phyloP scores from a whole-genome alignment of 1,140 invertebrate genomes.

The Cotesia chilonis region DNA sequence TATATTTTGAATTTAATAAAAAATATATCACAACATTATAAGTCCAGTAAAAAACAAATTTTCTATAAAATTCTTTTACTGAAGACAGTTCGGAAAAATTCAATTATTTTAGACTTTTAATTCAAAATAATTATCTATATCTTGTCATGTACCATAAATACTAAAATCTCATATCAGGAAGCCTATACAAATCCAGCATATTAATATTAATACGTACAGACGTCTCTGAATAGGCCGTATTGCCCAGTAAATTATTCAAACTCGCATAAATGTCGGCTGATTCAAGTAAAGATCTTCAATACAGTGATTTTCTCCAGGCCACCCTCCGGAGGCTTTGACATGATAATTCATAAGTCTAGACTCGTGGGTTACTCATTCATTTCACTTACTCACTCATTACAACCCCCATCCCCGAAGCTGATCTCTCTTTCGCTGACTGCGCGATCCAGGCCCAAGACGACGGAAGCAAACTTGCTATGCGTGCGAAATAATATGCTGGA shows the following conservation, averaged over 20 bases:
- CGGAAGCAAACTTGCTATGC: slow-evolving; percentile 20
- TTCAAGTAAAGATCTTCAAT: background rate
- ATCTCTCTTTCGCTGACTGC: background rate
- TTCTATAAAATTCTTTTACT: too few relatives aligned
- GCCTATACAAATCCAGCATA: too few relatives aligned
- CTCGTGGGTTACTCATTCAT: background rate
- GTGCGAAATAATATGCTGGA: slow-evolving; percentile 27
- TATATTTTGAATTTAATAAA: too few relatives aligned
- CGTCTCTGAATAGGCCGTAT: background rate
- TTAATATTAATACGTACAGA: too few relatives aligned
- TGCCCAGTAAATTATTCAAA: slow-evolving; percentile 23
- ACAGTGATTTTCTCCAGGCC: background rate
- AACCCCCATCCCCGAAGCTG: background rate
- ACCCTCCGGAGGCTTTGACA: slow-evolving; percentile 1
- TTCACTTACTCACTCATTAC: too few relatives aligned
- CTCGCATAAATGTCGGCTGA: slow-evolving; percentile 15
- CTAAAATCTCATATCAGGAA: too few relatives aligned
- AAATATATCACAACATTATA: too few relatives aligned
- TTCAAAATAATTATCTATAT: too few relatives aligned
- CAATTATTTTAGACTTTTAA: too few relatives aligned
- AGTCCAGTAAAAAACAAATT: too few relatives aligned
- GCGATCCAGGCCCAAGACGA: background rate
- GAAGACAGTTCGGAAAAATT: too few relatives aligned
- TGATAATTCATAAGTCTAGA: slow-evolving; percentile 17
- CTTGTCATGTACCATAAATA: too few relatives aligned